Percentiles rank a stretch among this genome's conserved stretches.
These are phyloP conservation scores for Pinna nobilis DNA, from an alignment of 1,140 invertebrate species.

Conservation along the genomic window DNA sequence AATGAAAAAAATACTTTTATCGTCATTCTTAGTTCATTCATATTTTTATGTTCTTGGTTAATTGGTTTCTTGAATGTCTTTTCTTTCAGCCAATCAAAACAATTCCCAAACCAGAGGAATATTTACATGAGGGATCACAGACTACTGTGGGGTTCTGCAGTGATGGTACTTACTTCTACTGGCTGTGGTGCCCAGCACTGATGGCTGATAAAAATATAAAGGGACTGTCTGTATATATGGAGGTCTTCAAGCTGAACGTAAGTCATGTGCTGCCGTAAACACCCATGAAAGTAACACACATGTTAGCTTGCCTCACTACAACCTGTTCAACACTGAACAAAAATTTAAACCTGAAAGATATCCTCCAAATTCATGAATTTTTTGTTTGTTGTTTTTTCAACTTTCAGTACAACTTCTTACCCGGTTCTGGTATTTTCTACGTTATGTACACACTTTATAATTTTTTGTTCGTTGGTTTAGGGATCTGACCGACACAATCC, in stretches of 20 bases:
- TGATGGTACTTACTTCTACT: conserved; percentile 71
- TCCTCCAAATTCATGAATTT: neutral
- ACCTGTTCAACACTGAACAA: neutral
- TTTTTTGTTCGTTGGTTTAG: too few species aligned
- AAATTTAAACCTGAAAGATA: neutral
- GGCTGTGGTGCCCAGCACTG: conserved; percentile 68
- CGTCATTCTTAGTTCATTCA: too few species aligned
- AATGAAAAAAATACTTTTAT: too few species aligned
- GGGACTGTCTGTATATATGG: conserved; percentile 63
- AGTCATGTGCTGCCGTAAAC: too few species aligned
- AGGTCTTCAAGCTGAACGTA: conserved; percentile 62
- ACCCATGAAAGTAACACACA: too few species aligned
- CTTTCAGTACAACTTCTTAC: neutral
- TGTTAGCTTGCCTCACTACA: too few species aligned
- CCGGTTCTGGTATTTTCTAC: neutral
- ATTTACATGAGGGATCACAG: conserved; percentile 43
- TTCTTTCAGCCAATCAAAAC: conserved; percentile 48
- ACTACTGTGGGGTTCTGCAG: conserved; percentile 70
- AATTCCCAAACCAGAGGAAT: conserved; percentile 52
- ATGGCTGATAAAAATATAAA: conserved; percentile 66
- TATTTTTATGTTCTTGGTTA: too few species aligned
- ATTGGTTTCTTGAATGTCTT: too few species aligned
- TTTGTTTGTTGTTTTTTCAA: neutral
- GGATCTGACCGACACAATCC: too few species aligned
- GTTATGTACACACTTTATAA: too few species aligned